A percentile compares a stretch with the other conserved stretches of the same genome.
These are phyloP conservation scores for Astropecten irregularis DNA, from an alignment of 53 echinoderm and acorn worm species.

Conservation along the genomic window DNA sequence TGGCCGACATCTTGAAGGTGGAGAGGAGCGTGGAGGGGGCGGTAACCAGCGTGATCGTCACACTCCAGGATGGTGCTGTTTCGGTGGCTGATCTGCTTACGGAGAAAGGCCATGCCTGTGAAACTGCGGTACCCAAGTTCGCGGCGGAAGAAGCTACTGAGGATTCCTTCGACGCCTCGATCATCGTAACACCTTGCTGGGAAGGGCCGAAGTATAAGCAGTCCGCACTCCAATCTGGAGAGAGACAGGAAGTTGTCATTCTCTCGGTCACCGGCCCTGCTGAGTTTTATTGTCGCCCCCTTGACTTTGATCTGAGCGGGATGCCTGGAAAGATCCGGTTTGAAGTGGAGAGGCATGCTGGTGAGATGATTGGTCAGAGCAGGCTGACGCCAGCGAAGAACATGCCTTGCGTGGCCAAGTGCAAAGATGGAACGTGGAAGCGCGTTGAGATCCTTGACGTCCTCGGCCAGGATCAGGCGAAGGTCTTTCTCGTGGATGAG, in stretches of 20 bases:
- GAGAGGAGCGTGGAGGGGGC: slow-evolving; percentile 1
- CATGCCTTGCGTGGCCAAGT: slow-evolving; percentile 57
- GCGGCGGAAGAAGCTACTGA: neutral
- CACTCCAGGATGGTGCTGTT: slow-evolving; percentile 16
- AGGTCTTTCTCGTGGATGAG: slow-evolving; percentile 49
- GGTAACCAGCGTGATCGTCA: neutral
- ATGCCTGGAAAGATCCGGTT: neutral
- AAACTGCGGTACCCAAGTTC: neutral
- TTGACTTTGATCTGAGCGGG: neutral
- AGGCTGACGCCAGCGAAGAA: slow-evolving; percentile 12
- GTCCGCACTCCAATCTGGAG: neutral
- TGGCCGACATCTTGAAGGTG: slow-evolving; percentile 27
- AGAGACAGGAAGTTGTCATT: slow-evolving; percentile 18
- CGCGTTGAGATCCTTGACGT: slow-evolving; percentile 30
- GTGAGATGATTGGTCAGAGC: slow-evolving; percentile 15
- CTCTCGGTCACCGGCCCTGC: slow-evolving; percentile 25
- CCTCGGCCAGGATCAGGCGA: slow-evolving; percentile 1
- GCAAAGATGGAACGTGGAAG: slow-evolving; percentile 23
- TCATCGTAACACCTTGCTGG: neutral
- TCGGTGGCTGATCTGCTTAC: slow-evolving; percentile 34
- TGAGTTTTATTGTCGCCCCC: slow-evolving; percentile 31
- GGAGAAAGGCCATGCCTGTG: slow-evolving; percentile 11
- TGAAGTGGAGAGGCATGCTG: slow-evolving; percentile 1
- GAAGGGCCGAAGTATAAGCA: slow-evolving; percentile 36
- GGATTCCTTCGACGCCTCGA: neutral